A percentile compares a stretch with the other conserved stretches of the same genome.
These are phyloP conservation scores for Leucophenga maculata DNA, from an alignment of 2,888 invertebrate species.

Conservation along the genomic window DNA sequence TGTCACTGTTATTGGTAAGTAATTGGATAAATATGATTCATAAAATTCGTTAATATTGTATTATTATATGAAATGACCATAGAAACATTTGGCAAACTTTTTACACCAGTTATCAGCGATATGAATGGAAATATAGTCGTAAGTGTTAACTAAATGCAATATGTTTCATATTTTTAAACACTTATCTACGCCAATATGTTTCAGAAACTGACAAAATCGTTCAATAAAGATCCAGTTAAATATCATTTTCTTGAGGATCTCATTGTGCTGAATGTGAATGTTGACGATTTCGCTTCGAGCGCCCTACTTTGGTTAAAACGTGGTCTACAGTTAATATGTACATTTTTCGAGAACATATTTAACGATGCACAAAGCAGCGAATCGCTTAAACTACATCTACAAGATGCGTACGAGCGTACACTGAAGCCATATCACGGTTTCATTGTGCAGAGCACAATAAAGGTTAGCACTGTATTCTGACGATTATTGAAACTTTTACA, in stretches of 20 bases:
- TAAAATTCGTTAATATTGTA: background rate
- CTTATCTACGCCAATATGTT: conserved; percentile 40
- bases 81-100: conserved; percentile 83
- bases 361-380: conserved; percentile 70
- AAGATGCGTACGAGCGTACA: conserved; percentile 80
- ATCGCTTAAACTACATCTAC: conserved; percentile 77
- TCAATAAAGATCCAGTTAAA: conserved; percentile 73
- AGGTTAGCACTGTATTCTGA: conserved; percentile 73
- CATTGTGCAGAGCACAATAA: conserved; percentile 82
- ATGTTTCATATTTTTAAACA: background rate
- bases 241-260: conserved; percentile 80
- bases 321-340: conserved; percentile 69
- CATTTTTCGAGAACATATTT: conserved; percentile 69
- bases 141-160: conserved; percentile 54
- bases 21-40: background rate
- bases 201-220: conserved; percentile 78
- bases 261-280: conserved; percentile 76
- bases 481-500: background rate
- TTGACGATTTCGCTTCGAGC: conserved; percentile 75
- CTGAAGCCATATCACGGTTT: conserved; percentile 84
- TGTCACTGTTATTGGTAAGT: conserved; percentile 79
- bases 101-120: conserved; percentile 82
- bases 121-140: conserved; percentile 85
- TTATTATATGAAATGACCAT: background rate
- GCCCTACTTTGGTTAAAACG: conserved; percentile 83